Conservation (phyloP, 2,888 invertebrate genomes). For the Pyrgus malvae region DNA sequence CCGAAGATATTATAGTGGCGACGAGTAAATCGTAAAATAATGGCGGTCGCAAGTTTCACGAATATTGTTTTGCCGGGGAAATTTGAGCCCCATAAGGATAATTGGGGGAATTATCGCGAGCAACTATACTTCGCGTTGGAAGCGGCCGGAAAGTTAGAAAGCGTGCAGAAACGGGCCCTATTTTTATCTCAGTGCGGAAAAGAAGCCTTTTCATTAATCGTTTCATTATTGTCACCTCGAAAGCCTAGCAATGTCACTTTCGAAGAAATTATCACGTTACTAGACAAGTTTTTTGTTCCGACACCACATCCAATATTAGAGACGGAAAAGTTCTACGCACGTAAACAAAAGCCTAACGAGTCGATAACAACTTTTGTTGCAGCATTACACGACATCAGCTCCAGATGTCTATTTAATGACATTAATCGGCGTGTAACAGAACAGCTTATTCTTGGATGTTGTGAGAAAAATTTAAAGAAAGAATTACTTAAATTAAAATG, state of each 20-base stretch:
- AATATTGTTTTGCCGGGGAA: slow-evolving; percentile 13
- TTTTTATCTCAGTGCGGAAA: slow-evolving; percentile 19
- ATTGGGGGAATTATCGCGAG: slow-evolving; percentile 16
- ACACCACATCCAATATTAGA: neutral
- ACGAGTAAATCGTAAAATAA: slow-evolving; percentile 2
- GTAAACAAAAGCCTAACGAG: slow-evolving; percentile 9
- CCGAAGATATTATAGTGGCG: neutral
- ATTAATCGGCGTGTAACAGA: neutral
- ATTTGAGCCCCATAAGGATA: slow-evolving; percentile 9
- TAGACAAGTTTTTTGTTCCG: neutral
- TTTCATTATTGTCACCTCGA: slow-evolving; percentile 3
- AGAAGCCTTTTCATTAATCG: slow-evolving; percentile 13
- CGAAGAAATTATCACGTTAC: slow-evolving; percentile 2
- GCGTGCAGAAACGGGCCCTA: slow-evolving; percentile 12
- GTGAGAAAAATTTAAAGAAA: neutral
- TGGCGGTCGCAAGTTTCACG: neutral
- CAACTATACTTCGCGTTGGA: slow-evolving; percentile 12
- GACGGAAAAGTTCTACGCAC: slow-evolving; percentile 7
- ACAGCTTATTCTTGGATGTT: neutral
- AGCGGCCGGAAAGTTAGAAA: slow-evolving; percentile 1
- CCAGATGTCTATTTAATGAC: neutral
- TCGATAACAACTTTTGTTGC: slow-evolving; percentile 5
- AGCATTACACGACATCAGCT: neutral
- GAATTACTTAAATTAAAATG: neutral
- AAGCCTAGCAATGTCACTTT: slow-evolving; percentile 9